Evolutionary conservation across 2,113 vertebrate species (phyloP), one percentile per base, ranked within the genome.

Genomic region (Chloropsis hardwickii): DNA sequence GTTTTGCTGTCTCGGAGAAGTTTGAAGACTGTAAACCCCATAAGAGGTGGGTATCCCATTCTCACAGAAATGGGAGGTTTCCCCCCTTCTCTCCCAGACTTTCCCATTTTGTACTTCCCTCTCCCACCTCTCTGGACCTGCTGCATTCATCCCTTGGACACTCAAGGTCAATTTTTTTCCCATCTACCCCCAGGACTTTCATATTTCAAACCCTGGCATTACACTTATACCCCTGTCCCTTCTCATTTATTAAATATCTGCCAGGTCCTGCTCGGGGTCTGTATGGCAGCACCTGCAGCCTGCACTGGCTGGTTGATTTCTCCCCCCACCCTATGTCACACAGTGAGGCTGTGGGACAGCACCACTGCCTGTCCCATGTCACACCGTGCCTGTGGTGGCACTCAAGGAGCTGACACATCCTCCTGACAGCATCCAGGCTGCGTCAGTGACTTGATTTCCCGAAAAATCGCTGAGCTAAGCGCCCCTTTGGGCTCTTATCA

Each of bases 361-460:
- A 62, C 50, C 37, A 1, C 44, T 7, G 74, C 1, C 69, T 12
- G 7, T 15, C 73, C 77, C 27, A 0, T 10, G 61, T 29, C 54
- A 12, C 2, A 0, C 56, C 0, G 28, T 35, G 31, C 29, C 71
- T 3, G 1, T 1, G 12, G 25, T 14, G 48, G 10, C 82, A 42
- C 64, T 23, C 39, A 5, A 35, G 37, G 7, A 64, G 50, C 54
- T 14, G 6, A 11, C 27, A 22, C 28, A 29, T 74, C 74, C 14
- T 31, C 21, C 33, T 7, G 18, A 29, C 57, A 25, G 12, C 67
- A 15, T 7, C n/a, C 60, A 74, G 70, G 12, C 60, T 21, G 3
- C 50, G n/a, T 23, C 3, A 13, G 78, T 35, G 79, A 27, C 33
- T 79, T 6, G 51, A 71, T 42, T 70, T 71, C 66, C 33, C 1